Percentiles rank a stretch among this genome's conserved stretches.
Conservation (phyloP, 2,797 vertebrate genomes). For the Columba guinea region DNA sequence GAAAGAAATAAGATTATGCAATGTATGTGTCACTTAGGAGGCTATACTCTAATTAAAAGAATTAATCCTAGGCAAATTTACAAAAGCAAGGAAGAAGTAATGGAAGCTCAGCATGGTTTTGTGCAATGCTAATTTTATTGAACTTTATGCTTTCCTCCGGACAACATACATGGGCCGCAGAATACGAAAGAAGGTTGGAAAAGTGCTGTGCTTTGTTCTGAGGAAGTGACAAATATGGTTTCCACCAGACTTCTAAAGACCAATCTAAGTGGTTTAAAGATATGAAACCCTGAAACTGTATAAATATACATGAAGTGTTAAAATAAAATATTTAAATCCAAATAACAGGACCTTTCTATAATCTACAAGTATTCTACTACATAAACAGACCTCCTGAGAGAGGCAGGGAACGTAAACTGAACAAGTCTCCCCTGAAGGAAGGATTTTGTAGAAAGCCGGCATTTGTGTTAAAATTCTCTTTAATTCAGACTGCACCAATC, state of each 20-base stretch:
- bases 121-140: not conserved
- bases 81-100: not conserved
- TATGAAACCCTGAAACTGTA: not conserved
- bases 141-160: not conserved
- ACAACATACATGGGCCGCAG: not conserved
- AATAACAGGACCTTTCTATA: not conserved
- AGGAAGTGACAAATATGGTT: not conserved
- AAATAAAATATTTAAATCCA: not conserved
- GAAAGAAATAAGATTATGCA: not conserved
- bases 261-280: not conserved
- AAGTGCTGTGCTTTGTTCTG: not conserved
- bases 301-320: not conserved
- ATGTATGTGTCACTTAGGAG: not conserved
- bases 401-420: not conserved
- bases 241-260: not conserved
- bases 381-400: not conserved
- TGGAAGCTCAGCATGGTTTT: not conserved
- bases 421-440: not conserved
- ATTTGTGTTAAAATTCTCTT: constrained; percentile 38
- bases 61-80: constrained; percentile 20
- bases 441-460: not conserved
- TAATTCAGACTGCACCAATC: not conserved
- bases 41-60: constrained; percentile 29
- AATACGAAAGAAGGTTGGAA: constrained; percentile 17
- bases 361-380: not conserved